Evolutionary conservation across 1,140 invertebrate genomes (phyloP), one percentile per base, ranked within the genome.

Genomic region (Scaptomyza graminum): DNA sequence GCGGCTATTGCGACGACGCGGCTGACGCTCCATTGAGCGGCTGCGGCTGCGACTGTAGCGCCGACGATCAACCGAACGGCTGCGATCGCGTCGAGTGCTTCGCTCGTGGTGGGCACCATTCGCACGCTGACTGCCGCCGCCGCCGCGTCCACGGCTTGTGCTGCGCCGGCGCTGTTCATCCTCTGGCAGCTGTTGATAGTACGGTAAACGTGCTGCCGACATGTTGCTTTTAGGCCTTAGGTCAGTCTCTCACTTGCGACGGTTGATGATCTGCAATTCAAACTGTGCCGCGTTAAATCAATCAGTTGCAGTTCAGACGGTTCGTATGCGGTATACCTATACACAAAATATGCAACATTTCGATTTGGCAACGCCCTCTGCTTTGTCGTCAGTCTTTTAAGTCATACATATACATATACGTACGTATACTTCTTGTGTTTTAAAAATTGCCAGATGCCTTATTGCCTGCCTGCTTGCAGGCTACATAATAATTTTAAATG

Each of bases 251-350:
- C 18, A 22, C 18, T 22, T 22, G 18, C 18, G 31, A 13, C 43
- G 25, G 52, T 44, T 47, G 68, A 62, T 60, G 73, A 88, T 88
- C 83, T 88, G 83, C 76, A 88, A 88, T 77, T 88, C 79, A 88
- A 88, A 88, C 83, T 88, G 76, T 88, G 83, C 83, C 83, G 76
- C 83, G 83, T 88, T 88, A 89, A 77, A 85, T 87, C 81, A 79
- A 85, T 67, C 76, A 72, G 63, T 74, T 76, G 68, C 54, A 67
- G 70, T 75, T 74, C 25, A 28, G 55, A 60, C 59, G 60, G 52
- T 69, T 73, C 49, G 39, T 59, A 52, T 66, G 68, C 78, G 79
- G 66, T 82, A 87, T 87, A 87, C 82, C 79, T 87, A 84, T 80
- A 69, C 77, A 85, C 79, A 85, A 79, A 72, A 74, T 67, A 64